Conservation (phyloP, 2,113 vertebrate genomes). For the Sprattus sprattus region DNA sequence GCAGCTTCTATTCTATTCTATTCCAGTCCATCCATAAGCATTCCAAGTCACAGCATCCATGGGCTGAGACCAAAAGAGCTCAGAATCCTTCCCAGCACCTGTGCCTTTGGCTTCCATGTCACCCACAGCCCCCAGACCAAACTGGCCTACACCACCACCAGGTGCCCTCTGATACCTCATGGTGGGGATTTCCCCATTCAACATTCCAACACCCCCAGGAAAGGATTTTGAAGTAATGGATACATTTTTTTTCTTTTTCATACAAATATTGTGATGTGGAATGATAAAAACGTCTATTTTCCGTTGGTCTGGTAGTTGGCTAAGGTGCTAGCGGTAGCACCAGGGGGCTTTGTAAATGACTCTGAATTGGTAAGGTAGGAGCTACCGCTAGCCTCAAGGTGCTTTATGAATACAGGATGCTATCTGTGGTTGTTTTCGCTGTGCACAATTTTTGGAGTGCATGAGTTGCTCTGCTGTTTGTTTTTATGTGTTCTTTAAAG, state of each 20-base stretch:
- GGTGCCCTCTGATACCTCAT: neutral
- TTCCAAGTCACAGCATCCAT: neutral
- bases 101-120: neutral
- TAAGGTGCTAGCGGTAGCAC: too few relatives aligned
- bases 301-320: too few relatives aligned
- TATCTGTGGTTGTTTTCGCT: neutral
- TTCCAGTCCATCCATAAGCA: neutral
- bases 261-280: too few relatives aligned
- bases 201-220: neutral
- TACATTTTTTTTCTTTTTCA: neutral
- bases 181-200: neutral
- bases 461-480: neutral
- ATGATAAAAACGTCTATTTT: too few relatives aligned
- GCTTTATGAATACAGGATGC: too few relatives aligned
- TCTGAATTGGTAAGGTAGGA: too few relatives aligned
- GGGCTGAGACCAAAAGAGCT: neutral
- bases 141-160: neutral
- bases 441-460: neutral
- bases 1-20: neutral
- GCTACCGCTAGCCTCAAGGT: too few relatives aligned
- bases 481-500: neutral
- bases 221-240: neutral
- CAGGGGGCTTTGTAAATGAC: too few relatives aligned
- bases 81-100: conserved; percentile 2
- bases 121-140: neutral